Base-by-base conservation (phyloP, 2,797 vertebrate species). In the Zenarchopterus dispar region DNA sequence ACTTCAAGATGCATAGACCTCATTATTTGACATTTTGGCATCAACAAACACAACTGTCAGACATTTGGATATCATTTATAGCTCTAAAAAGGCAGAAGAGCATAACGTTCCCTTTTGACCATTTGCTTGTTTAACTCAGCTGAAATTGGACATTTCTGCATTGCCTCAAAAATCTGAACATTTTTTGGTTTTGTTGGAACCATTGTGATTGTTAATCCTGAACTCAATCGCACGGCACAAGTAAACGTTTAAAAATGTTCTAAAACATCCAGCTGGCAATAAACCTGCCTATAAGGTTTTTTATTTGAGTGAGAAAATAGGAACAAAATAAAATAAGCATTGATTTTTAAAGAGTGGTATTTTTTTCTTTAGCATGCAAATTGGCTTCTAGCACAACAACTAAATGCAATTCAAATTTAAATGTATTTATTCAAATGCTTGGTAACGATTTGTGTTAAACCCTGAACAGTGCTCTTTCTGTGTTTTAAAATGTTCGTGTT, bases 341-440 rank as follows among this genome's bases (percentile, higher is more conserved):
- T 50, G 26, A 46, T 56, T 79, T 70, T 80, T 18, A 67, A 78
- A 56, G 56, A 43, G 6, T 62, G 43, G 50, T 54, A 44, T 62
- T 62, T 52, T 41, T 71, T 44, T 23, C 44, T 41, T 72, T 79
- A 62, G 48, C 78, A 76, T 75, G 72, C 6, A 45, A 54, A 56
- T 39, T 33, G 16, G 36, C 36, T 39, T 39, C 36, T 33, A 42
- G 67, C 45, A 59, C 22, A 74, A 47, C 60, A 71, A 59, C 57
- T 51, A 56, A 60, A 73, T 51, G 57, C 76, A 69, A 85, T 77
- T 79, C 67, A 51, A 73, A 67, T 73, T 52, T 31, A 63, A 75
- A 71, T 69, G 26, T 58, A 44, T 77, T 62, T 66, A 68, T 77
- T 64, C 73, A 77, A 80, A 84, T 69, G 67, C 59, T 71, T 62